Evolutionary conservation across 2,113 vertebrate species (phyloP).

Genomic region (Hyaena hyaena): DNA sequence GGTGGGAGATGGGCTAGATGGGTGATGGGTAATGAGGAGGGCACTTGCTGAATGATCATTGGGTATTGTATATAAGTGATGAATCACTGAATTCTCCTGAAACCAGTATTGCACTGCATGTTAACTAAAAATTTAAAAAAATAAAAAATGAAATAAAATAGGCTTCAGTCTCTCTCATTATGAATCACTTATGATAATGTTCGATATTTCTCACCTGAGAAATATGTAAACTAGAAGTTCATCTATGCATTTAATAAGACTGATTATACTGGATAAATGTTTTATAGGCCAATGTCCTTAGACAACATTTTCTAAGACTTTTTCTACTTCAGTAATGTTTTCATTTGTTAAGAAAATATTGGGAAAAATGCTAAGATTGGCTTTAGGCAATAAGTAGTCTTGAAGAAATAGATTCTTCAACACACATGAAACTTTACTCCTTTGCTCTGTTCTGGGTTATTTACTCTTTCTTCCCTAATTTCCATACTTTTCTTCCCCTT

Average conservation of each 20-base stretch:
- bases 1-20: too few species aligned
- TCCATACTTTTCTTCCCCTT: accelerated
- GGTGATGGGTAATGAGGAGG: too few species aligned
- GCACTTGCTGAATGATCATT: too few species aligned
- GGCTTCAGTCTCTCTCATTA: not conserved
- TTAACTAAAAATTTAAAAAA: too few species aligned
- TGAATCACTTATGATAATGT: not conserved
- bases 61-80: too few species aligned
- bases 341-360: not conserved
- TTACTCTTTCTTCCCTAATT: not conserved
- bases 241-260: not conserved
- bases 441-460: not conserved
- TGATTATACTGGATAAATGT: not conserved
- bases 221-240: not conserved
- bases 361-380: not conserved
- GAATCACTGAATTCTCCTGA: too few species aligned
- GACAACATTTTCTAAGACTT: not conserved
- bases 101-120: too few species aligned
- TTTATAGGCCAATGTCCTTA: not conserved
- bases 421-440: not conserved
- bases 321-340: not conserved
- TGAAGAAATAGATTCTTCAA: not conserved
- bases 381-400: not conserved
- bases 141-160: not conserved
- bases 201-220: not conserved